These are phyloP conservation scores for Hypomesus transpacificus DNA, from an alignment of 2,113 vertebrate genomes.

Conservation along the genomic window DNA sequence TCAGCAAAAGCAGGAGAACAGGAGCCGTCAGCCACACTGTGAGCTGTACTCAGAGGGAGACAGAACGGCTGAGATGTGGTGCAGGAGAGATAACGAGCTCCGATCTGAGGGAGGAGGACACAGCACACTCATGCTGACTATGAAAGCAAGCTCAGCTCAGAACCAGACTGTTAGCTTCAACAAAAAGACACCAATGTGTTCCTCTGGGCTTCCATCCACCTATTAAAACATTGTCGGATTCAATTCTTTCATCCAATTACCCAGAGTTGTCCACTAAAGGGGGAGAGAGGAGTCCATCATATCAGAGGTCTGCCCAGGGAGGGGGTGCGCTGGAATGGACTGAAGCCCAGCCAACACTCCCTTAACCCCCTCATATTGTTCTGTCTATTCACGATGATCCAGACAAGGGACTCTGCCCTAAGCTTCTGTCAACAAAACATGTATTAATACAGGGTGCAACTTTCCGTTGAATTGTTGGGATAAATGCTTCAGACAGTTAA, in stretches of 20 bases:
- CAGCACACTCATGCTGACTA: too few species aligned
- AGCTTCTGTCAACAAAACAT: too few species aligned
- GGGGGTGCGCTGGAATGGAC: not conserved
- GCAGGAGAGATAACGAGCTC: not conserved
- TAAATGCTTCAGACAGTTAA: too few species aligned
- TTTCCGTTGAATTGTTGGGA: too few species aligned
- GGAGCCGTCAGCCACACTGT: not conserved
- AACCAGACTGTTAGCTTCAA: too few species aligned
- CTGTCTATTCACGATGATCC: not conserved
- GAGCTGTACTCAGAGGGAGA: not conserved
- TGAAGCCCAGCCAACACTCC: not conserved
- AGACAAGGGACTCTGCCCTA: not conserved
- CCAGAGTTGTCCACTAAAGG: not conserved
- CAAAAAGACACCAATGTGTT: not conserved
- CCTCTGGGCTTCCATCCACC: not conserved
- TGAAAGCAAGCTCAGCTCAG: too few species aligned
- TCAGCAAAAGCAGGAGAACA: not conserved
- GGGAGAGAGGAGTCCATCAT: conserved; percentile 21
- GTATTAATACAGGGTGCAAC: too few species aligned
- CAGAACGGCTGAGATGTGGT: not conserved
- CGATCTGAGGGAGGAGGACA: too few species aligned
- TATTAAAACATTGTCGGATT: conserved; percentile 16
- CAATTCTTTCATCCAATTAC: conserved; percentile 25
- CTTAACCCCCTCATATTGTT: not conserved
- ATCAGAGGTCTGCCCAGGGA: conserved; percentile 15